A percentile compares a stretch with the other conserved stretches of the same genome.
These are phyloP conservation scores for Epistrophe eligans DNA, from an alignment of 2,888 invertebrate genomes.

Conservation along the genomic window DNA sequence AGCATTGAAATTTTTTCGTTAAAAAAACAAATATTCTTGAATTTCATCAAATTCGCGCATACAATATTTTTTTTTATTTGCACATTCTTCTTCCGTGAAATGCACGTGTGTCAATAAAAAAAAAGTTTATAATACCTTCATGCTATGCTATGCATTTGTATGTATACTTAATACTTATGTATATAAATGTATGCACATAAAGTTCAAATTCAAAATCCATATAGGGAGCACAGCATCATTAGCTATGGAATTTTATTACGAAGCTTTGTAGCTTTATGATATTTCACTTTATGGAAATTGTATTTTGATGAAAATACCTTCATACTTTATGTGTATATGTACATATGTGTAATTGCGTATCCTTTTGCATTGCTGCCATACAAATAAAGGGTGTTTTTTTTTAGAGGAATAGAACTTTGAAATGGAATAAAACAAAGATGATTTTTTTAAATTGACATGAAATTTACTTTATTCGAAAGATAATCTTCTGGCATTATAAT, in stretches of 20 bases:
- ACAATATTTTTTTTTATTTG: conserved; percentile 2
- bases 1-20: conserved; percentile 1
- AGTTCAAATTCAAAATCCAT: conserved; percentile 16
- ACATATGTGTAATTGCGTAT: no score
- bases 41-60: conserved; percentile 21
- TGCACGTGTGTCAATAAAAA: background rate
- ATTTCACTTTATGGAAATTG: conserved; percentile 38
- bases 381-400: no score
- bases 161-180: background rate
- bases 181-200: no score
- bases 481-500: no score
- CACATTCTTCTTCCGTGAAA: background rate
- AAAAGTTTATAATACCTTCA: no score
- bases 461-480: no score
- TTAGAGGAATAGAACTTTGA: no score
- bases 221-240: conserved; percentile 38
- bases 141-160: no score
- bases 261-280: background rate
- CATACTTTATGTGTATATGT: background rate
- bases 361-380: background rate
- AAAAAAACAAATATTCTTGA: background rate
- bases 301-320: conserved; percentile 56
- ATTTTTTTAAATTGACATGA: no score
- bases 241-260: conserved; percentile 20
- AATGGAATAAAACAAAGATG: no score